Conservation (phyloP, 2,113 vertebrate species). For the Pseudonaja textilis region DNA sequence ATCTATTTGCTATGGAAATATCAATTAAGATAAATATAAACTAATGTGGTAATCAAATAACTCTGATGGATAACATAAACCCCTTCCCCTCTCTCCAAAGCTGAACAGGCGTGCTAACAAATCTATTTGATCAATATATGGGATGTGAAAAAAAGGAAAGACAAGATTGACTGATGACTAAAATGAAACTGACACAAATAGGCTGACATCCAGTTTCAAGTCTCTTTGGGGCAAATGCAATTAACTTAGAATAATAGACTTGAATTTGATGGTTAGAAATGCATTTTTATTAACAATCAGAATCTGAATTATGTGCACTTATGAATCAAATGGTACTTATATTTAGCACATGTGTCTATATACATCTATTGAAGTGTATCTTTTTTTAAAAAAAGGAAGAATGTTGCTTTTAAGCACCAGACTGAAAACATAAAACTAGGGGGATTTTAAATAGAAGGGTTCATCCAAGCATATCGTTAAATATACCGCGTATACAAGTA, state of each 20-base stretch:
- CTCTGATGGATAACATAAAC: conserved; percentile 65
- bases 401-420: conserved; percentile 57
- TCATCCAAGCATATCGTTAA: conserved; percentile 65
- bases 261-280: conserved; percentile 82
- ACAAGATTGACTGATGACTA: conserved; percentile 80
- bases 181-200: conserved; percentile 81
- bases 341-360: conserved; percentile 64
- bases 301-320: conserved; percentile 72
- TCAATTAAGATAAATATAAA: conserved; percentile 67
- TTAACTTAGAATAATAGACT: conserved; percentile 87
- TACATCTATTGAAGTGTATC: conserved; percentile 46
- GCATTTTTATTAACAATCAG: conserved; percentile 82
- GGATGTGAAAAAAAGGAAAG: conserved; percentile 71
- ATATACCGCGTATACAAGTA: conserved; percentile 60
- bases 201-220: conserved; percentile 79
- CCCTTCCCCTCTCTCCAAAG: conserved; percentile 50
- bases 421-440: conserved; percentile 50
- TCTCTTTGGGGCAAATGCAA: conserved; percentile 86
- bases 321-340: conserved; percentile 75
- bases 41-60: conserved; percentile 66
- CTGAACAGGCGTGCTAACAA: conserved; percentile 64
- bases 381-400: conserved; percentile 40
- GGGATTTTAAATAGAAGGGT: conserved; percentile 66
- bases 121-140: conserved; percentile 79
- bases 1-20: conserved; percentile 68